Evolutionary conservation across 2,113 vertebrate species (phyloP).

Genomic region (Chunga burmeisteri): DNA sequence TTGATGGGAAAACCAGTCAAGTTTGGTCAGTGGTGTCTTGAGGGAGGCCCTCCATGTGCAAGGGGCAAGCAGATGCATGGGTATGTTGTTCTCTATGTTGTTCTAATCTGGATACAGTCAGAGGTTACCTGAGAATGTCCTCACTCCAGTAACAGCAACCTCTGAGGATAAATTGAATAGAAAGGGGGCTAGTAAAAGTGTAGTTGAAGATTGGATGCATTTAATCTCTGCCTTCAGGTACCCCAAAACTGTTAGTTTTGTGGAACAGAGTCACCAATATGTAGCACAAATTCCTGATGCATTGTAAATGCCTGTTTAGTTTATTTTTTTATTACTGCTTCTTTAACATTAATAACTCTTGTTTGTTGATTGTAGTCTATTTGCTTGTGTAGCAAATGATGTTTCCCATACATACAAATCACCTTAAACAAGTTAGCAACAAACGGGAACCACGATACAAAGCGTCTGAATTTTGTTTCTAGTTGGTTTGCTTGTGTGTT

Average conservation of each 20-base stretch:
- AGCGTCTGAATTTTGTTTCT: background rate
- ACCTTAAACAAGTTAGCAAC: background rate
- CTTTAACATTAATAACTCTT: background rate
- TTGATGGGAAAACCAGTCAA: background rate
- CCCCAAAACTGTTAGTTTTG: background rate
- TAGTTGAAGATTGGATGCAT: background rate
- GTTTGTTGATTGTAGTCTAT: background rate
- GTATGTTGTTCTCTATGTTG: fast-evolving
- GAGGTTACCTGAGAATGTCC: background rate
- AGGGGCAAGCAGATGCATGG: background rate
- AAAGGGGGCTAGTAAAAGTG: background rate
- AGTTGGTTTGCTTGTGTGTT: background rate
- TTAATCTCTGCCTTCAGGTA: background rate
- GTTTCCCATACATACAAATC: background rate
- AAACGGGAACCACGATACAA: background rate
- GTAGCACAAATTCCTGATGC: background rate
- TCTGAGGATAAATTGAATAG: background rate
- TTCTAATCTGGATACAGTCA: background rate
- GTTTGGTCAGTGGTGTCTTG: background rate
- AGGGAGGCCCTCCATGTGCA: background rate
- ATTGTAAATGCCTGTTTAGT: background rate
- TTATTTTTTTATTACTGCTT: background rate
- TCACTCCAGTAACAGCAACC: background rate
- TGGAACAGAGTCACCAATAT: background rate
- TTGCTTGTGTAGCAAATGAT: background rate